Percentiles rank a stretch among this genome's conserved stretches.
Evolutionary conservation across 2,113 vertebrate genomes (phyloP).

Genomic region (Loxodonta africana): DNA sequence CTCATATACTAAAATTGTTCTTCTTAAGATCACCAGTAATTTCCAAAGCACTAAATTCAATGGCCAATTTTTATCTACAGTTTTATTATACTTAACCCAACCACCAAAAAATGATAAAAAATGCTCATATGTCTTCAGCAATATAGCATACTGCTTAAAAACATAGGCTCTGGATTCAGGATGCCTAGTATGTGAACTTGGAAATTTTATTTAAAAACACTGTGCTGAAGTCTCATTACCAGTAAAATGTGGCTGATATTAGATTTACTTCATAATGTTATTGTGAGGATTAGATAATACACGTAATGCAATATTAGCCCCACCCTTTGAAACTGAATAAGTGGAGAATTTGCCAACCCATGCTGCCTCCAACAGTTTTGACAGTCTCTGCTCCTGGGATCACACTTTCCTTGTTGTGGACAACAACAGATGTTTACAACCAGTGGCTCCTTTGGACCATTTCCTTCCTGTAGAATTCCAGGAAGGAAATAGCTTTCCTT

Average conservation of each 20-base stretch:
- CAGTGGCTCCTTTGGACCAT: too few relatives aligned
- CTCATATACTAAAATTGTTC: neutral
- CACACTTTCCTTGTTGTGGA: too few relatives aligned
- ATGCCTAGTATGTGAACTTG: neutral
- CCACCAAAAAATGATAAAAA: constrained; percentile 2
- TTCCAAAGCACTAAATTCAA: constrained; percentile 8
- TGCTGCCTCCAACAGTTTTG: too few relatives aligned
- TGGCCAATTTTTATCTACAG: neutral
- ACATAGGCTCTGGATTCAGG: neutral
- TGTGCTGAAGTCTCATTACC: neutral
- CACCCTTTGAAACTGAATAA: too few relatives aligned
- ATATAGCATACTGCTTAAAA: neutral
- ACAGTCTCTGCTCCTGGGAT: too few relatives aligned
- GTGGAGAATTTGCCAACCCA: too few relatives aligned
- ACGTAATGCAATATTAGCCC: neutral
- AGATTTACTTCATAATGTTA: neutral
- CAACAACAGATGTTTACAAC: too few relatives aligned
- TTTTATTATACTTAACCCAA: neutral
- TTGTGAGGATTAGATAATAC: neutral
- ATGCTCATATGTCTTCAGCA: neutral
- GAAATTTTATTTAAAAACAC: constrained; percentile 53
- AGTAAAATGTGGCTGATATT: neutral
- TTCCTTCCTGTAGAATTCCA: too few relatives aligned
- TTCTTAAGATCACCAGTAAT: constrained; percentile 8
- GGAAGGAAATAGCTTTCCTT: too few relatives aligned